Conservation (phyloP, 2,113 vertebrate genomes). For the Otocyon megalotis region DNA sequence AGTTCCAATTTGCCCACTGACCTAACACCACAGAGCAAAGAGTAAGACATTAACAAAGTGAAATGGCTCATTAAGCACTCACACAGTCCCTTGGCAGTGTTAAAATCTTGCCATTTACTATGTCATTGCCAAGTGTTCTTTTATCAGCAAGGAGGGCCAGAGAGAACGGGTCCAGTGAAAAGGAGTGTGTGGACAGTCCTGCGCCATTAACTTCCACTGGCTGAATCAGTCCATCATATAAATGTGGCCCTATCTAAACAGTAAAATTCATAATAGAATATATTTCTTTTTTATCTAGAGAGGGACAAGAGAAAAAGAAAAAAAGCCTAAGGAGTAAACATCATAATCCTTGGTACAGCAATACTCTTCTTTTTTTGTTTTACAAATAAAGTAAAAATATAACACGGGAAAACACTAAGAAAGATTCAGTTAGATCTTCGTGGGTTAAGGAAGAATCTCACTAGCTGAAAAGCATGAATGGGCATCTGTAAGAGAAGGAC, state of each 20-base stretch:
- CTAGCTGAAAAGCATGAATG: neutral
- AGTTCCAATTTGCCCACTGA: conserved; percentile 67
- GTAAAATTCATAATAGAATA: neutral
- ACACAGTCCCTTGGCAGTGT: conserved; percentile 63
- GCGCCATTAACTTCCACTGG: conserved; percentile 36
- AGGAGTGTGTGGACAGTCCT: conserved; percentile 47
- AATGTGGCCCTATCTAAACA: conserved; percentile 35
- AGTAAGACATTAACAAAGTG: conserved; percentile 66
- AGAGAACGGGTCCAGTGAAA: conserved; percentile 30
- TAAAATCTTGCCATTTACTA: conserved; percentile 70
- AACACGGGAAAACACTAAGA: neutral
- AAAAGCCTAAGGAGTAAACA: neutral
- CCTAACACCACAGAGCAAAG: conserved; percentile 67
- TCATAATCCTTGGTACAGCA: neutral
- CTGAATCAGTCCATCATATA: conserved; percentile 13
- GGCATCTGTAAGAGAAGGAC: neutral
- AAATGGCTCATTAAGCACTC: conserved; percentile 74
- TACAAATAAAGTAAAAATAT: neutral
- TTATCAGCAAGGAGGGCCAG: conserved; percentile 48
- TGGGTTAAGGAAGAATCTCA: neutral
- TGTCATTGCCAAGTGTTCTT: conserved; percentile 65
- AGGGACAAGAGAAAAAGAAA: neutral
- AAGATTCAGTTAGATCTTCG: neutral
- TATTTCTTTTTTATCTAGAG: neutral
- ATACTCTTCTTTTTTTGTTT: neutral